Conservation (phyloP, 2,797 vertebrate species). For the Euthynnus affinis region DNA sequence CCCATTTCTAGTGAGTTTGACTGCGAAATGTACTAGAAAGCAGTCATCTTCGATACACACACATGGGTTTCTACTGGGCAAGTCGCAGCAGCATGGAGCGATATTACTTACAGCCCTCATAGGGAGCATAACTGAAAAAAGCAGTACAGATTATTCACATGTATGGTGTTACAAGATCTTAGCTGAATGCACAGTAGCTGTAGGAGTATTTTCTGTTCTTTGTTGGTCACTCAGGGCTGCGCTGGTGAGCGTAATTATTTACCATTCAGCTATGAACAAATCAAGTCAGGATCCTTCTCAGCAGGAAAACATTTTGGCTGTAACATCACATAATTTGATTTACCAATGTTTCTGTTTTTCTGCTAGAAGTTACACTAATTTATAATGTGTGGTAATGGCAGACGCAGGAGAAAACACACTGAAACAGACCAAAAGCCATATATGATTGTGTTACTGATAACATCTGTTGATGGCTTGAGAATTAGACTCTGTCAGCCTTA, state of each 20-base stretch:
- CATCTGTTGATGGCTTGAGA: constrained; percentile 18
- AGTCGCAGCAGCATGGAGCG: constrained; percentile 27
- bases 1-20: constrained; percentile 23
- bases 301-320: constrained; percentile 16
- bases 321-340: constrained; percentile 17
- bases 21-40: constrained; percentile 15
- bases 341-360: not conserved
- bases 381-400: not conserved
- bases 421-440: constrained; percentile 54
- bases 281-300: constrained; percentile 40
- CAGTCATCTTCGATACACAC: constrained; percentile 2
- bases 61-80: constrained; percentile 14
- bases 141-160: constrained; percentile 42
- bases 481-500: constrained; percentile 27
- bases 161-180: constrained; percentile 47
- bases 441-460: constrained; percentile 24
- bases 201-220: constrained; percentile 38
- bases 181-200: constrained; percentile 34
- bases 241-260: constrained; percentile 41
- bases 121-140: constrained; percentile 52
- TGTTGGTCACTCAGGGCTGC: constrained; percentile 73
- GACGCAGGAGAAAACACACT: not conserved
- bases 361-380: constrained; percentile 13
- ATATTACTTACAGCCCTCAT: constrained; percentile 51
- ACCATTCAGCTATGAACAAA: constrained; percentile 55